These are phyloP conservation scores for Gila robusta DNA, from an alignment of 2,797 vertebrate species.

Conservation along the genomic window DNA sequence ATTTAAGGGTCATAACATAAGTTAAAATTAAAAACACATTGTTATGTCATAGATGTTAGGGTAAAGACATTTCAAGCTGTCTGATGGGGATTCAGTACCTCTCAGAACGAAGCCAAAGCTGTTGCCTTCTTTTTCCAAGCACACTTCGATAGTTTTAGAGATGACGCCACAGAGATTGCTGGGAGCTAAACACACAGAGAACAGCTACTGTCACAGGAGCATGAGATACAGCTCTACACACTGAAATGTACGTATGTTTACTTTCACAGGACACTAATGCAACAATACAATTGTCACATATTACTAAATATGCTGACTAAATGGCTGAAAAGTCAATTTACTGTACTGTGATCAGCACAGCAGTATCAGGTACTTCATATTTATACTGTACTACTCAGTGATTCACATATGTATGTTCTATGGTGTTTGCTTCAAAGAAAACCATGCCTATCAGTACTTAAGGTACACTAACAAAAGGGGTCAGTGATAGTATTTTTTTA, in stretches of 20 bases:
- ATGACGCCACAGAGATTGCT: constrained; percentile 85
- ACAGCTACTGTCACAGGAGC: constrained; percentile 20
- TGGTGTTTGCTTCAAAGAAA: background rate
- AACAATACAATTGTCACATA: background rate
- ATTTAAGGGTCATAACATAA: background rate
- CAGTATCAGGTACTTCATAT: background rate
- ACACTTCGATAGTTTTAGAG: constrained; percentile 94
- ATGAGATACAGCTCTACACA: background rate
- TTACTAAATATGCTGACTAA: background rate
- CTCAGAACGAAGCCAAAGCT: constrained; percentile 98
- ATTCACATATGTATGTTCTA: background rate
- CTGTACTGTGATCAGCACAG: background rate
- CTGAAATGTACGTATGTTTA: background rate
- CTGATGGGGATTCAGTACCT: constrained; percentile 77
- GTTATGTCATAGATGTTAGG: background rate
- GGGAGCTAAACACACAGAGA: constrained; percentile 80
- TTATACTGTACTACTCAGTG: background rate
- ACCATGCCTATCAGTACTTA: background rate
- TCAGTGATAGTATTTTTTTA: too few relatives aligned
- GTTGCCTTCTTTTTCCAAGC: constrained; percentile 95
- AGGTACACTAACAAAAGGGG: background rate
- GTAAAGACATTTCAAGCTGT: background rate
- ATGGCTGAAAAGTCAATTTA: background rate
- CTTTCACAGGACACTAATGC: background rate
- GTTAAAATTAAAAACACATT: background rate